Evolutionary conservation across 2,797 vertebrate genomes (phyloP).

Genomic region (Parambassis ranga): DNA sequence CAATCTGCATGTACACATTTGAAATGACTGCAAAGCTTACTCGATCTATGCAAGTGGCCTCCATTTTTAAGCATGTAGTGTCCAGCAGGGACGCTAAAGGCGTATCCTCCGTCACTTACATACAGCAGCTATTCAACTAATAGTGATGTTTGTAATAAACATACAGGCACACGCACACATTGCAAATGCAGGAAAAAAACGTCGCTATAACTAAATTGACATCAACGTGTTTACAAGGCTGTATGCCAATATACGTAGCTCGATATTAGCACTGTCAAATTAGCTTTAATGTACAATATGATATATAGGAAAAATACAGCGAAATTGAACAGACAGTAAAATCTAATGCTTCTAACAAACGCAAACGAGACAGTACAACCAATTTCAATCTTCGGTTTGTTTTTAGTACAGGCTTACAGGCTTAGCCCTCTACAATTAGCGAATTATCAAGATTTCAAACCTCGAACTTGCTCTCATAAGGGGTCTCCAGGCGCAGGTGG

Average conservation of each 20-base stretch:
- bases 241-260: slow-evolving; percentile 3
- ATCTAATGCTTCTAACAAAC: neutral
- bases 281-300: neutral
- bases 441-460: slow-evolving; percentile 38
- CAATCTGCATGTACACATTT: neutral
- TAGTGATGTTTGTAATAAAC: too few relatives aligned
- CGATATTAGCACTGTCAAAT: neutral
- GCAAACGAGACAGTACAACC: neutral
- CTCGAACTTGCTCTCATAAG: slow-evolving; percentile 55
- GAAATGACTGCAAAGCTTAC: neutral
- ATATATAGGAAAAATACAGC: neutral
- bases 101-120: slow-evolving; percentile 13
- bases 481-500: neutral
- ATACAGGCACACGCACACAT: too few relatives aligned
- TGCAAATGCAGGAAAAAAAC: too few relatives aligned
- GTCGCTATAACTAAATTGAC: too few relatives aligned
- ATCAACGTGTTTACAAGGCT: slow-evolving; percentile 1
- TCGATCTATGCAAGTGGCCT: neutral
- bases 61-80: slow-evolving; percentile 12
- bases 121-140: neutral
- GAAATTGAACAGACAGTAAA: neutral
- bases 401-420: slow-evolving; percentile 48
- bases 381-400: neutral
- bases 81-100: slow-evolving; percentile 21
- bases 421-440: slow-evolving; percentile 50